Evolutionary conservation across 2,797 vertebrate genomes (phyloP).

Genomic region (Sardinella longiceps): DNA sequence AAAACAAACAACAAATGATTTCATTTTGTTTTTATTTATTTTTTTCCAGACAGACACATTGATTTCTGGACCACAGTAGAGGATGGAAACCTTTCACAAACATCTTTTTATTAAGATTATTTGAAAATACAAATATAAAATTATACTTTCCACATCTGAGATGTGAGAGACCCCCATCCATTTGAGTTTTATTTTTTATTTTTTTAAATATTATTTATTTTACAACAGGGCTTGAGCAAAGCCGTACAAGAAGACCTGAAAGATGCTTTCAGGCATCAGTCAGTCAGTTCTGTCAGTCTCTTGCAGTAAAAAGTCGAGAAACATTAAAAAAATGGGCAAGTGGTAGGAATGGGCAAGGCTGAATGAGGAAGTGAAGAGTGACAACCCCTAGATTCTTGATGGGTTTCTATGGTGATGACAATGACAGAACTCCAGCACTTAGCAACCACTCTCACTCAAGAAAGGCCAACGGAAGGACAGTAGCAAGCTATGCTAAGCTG

Average conservation of each 20-base stretch:
- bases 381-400: background rate
- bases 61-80: conserved; percentile 96
- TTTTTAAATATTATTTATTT: no score
- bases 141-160: conserved; percentile 96
- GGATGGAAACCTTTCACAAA: conserved; percentile 97
- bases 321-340: conserved; percentile 70
- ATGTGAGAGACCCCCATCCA: conserved; percentile 96
- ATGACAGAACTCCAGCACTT: background rate
- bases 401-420: no score
- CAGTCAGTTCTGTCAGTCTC: conserved; percentile 64
- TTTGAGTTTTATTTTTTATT: conserved; percentile 76
- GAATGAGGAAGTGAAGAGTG: conserved; percentile 55
- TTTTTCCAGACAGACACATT: conserved; percentile 92
- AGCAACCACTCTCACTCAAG: background rate
- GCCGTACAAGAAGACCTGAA: conserved; percentile 93
- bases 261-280: conserved; percentile 82
- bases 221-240: conserved; percentile 93
- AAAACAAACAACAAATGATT: conserved; percentile 77
- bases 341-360: conserved; percentile 71
- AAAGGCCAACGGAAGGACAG: background rate
- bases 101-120: conserved; percentile 80
- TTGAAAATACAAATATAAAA: conserved; percentile 98
- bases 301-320: conserved; percentile 64
- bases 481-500: background rate
- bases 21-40: conserved; percentile 94